Conservation (phyloP, 2,888 invertebrate species). For the Elegia similella region DNA sequence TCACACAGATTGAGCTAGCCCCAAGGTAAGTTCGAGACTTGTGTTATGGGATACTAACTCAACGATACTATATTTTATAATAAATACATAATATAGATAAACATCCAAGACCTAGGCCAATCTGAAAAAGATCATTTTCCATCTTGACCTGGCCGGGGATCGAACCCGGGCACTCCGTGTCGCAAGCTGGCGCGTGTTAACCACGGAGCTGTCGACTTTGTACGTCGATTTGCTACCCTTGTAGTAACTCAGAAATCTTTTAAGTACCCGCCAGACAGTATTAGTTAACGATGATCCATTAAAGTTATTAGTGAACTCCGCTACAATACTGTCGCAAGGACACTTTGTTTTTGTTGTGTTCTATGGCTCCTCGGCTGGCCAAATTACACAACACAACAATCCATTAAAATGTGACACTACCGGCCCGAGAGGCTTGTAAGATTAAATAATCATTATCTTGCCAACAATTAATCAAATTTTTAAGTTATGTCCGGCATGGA, state of each 20-base stretch:
- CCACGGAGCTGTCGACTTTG: no score
- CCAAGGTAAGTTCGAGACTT: no score
- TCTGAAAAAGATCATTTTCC: no score
- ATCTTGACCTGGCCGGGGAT: no score
- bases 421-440: background rate
- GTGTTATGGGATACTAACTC: no score
- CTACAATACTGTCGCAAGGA: constrained; percentile 6
- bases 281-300: constrained; percentile 13
- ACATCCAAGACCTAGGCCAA: no score
- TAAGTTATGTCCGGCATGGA: background rate
- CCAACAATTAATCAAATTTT: constrained; percentile 3
- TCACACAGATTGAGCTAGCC: no score
- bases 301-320: background rate
- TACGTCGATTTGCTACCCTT: no score
- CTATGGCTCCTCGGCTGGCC: background rate
- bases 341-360: background rate
- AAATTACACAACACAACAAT: constrained; percentile 8
- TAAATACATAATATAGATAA: no score
- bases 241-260: background rate
- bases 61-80: no score
- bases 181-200: no score
- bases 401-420: constrained; percentile 11
- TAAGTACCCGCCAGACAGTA: background rate
- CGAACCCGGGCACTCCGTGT: no score
- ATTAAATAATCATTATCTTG: background rate